Evolutionary conservation across 2,797 vertebrate species (phyloP).

Genomic region (Microhierax caerulescens): DNA sequence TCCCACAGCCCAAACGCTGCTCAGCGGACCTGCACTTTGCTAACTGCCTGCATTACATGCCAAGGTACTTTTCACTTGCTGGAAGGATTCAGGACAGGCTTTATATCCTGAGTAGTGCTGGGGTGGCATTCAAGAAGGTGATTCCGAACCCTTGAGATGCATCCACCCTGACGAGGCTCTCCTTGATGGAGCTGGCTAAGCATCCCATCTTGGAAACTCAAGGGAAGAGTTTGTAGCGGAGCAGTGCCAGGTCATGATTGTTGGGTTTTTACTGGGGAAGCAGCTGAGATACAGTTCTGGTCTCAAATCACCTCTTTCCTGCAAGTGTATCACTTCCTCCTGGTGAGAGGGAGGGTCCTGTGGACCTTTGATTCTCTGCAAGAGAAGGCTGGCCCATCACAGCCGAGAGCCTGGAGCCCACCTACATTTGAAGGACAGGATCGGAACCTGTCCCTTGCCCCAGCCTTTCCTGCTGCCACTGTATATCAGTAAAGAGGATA

Average conservation of each 20-base stretch:
- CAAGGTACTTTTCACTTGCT: neutral
- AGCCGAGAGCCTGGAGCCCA: neutral
- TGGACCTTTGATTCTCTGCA: neutral
- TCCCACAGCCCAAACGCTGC: neutral
- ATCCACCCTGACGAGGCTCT: neutral
- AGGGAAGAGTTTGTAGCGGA: neutral
- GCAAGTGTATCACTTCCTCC: neutral
- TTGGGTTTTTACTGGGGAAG: neutral
- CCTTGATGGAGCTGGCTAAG: neutral
- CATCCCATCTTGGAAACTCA: neutral
- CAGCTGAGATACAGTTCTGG: neutral
- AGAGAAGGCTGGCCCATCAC: neutral
- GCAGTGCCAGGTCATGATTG: neutral
- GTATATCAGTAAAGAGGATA: neutral
- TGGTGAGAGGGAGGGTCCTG: fast-evolving
- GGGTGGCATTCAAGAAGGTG: neutral
- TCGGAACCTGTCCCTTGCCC: neutral
- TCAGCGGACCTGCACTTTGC: neutral
- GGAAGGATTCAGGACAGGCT: neutral
- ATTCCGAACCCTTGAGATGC: neutral
- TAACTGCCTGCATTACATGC: neutral
- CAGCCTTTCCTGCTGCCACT: neutral
- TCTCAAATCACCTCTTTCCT: neutral
- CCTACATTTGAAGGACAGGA: neutral
- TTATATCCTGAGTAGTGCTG: neutral